A percentile compares a stretch with the other conserved stretches of the same genome.
These are phyloP conservation scores for Scrobipalpa atriplicella DNA, from an alignment of 2,888 invertebrate species.

Conservation along the genomic window DNA sequence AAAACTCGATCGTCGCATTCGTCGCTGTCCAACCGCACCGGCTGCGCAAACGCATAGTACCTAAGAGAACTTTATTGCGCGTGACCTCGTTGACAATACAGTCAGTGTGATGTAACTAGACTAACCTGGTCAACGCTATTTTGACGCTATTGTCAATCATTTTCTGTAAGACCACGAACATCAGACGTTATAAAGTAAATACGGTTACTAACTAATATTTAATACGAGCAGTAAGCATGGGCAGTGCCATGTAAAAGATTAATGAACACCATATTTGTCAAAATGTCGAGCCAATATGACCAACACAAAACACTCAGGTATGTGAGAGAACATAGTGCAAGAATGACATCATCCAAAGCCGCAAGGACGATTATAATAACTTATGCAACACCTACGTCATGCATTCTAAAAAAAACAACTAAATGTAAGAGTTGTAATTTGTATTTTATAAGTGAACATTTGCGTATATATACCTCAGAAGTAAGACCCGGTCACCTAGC, in stretches of 20 bases:
- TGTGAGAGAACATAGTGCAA: conserved; percentile 37
- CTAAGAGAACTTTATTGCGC: conserved; percentile 42
- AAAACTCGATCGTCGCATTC: neutral
- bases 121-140: conserved; percentile 61
- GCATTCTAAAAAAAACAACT: conserved; percentile 38
- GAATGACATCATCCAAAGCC: conserved; percentile 57
- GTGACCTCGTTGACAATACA: conserved; percentile 69
- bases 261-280: conserved; percentile 12
- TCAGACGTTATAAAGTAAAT: too few relatives aligned
- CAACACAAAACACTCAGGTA: conserved; percentile 30
- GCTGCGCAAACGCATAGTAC: conserved; percentile 21
- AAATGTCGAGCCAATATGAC: conserved; percentile 10
- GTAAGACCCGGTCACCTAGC: too few relatives aligned
- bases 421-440: conserved; percentile 8
- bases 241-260: neutral
- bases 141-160: neutral
- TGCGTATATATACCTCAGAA: too few relatives aligned
- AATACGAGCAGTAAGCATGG: neutral
- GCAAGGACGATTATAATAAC: conserved; percentile 52
- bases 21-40: conserved; percentile 3
- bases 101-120: conserved; percentile 54
- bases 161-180: neutral
- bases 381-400: conserved; percentile 51
- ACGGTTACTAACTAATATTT: too few relatives aligned
- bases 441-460: neutral